These are phyloP conservation scores for Cottus gobio DNA, from an alignment of 2,113 vertebrate genomes.

Conservation along the genomic window DNA sequence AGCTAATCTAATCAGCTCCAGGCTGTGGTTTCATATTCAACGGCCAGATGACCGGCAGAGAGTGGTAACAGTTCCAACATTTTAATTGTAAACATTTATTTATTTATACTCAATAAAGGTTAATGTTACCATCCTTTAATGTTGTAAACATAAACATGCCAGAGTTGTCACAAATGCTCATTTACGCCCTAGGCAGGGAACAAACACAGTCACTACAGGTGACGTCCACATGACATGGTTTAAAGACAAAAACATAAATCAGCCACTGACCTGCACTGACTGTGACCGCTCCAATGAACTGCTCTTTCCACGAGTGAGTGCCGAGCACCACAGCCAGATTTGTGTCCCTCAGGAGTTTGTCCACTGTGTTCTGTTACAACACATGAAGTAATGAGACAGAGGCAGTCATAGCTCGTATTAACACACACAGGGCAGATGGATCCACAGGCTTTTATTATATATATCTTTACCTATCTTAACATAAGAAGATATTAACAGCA, in stretches of 20 bases:
- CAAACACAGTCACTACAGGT: too few species aligned
- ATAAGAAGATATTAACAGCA: not conserved
- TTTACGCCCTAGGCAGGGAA: not conserved
- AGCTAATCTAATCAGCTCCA: not conserved
- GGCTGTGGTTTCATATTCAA: not conserved
- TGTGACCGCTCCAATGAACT: conserved; percentile 92
- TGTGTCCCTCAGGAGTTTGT: conserved; percentile 93
- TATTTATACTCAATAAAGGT: too few species aligned
- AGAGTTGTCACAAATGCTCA: not conserved
- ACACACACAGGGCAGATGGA: conserved; percentile 6
- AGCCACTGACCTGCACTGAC: conserved; percentile 88
- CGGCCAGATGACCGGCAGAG: not conserved
- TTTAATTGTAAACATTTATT: not conserved
- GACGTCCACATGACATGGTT: not conserved
- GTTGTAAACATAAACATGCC: too few species aligned
- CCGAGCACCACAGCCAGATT: conserved; percentile 91
- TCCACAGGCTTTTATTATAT: not conserved
- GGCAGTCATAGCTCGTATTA: not conserved
- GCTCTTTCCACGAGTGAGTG: conserved; percentile 92
- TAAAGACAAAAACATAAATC: not conserved
- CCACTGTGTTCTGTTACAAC: conserved; percentile 88
- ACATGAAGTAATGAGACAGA: conserved; percentile 19
- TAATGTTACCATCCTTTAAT: too few species aligned
- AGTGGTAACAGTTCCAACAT: not conserved
- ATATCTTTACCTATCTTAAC: not conserved